A percentile compares a stretch with the other conserved stretches of the same genome.
These are phyloP conservation scores for Vultur gryphus DNA, from an alignment of 2,797 vertebrate species.

Conservation along the genomic window DNA sequence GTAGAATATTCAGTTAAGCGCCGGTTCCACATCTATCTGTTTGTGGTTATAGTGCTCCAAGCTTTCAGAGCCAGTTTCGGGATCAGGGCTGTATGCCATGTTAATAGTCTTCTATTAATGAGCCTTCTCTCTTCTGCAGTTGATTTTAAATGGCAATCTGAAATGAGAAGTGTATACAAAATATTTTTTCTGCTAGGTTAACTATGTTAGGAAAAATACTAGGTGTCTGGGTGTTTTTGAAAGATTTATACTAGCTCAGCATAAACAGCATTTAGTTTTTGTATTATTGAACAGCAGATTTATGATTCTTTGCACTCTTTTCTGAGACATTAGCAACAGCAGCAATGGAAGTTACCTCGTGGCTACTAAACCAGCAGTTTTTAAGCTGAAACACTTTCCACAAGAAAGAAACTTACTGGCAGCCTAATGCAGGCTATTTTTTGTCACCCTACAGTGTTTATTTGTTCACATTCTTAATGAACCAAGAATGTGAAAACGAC, in stretches of 20 bases:
- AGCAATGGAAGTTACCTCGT: background rate
- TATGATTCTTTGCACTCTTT: background rate
- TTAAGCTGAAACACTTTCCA: background rate
- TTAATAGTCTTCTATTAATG: background rate
- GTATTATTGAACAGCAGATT: background rate
- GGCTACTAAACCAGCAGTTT: background rate
- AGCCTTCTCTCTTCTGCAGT: background rate
- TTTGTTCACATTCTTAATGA: background rate
- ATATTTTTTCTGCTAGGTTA: background rate
- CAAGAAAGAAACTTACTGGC: background rate
- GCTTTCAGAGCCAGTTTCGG: background rate
- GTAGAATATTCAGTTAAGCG: fast-evolving
- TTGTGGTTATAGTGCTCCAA: background rate
- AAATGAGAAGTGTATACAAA: background rate
- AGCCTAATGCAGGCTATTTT: background rate
- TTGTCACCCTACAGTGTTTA: background rate
- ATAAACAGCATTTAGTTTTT: background rate
- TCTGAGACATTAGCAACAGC: background rate
- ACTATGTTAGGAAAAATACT: background rate
- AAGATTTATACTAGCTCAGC: background rate
- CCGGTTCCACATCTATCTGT: fast-evolving
- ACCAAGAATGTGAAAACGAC: background rate
- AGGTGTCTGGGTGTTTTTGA: fast-evolving
- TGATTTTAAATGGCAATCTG: background rate
- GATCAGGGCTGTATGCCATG: fast-evolving